phyloP scores from a whole-genome alignment of 1,140 invertebrate genomes.

The Micrasema longulum region DNA sequence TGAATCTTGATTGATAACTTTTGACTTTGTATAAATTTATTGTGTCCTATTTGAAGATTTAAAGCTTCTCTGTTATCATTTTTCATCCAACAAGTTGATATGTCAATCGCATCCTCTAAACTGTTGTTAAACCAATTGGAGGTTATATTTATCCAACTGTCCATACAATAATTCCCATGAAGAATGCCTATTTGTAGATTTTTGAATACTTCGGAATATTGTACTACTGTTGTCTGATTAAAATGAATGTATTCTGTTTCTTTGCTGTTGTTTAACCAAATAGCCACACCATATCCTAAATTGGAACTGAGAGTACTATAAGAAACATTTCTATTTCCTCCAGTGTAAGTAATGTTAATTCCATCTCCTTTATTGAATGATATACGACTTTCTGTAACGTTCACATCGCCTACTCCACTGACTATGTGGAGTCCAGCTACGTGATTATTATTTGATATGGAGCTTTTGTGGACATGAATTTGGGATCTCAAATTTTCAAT shows the following conservation, averaged over 20 bases:
- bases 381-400: constrained; percentile 90
- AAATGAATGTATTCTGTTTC: constrained; percentile 82
- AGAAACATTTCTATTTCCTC: constrained; percentile 91
- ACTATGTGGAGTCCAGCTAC: constrained; percentile 89
- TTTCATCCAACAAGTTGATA: constrained; percentile 81
- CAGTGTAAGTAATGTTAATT: constrained; percentile 91
- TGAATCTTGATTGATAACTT: constrained; percentile 82
- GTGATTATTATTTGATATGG: constrained; percentile 88
- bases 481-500: constrained; percentile 87
- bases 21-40: constrained; percentile 82
- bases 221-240: constrained; percentile 86
- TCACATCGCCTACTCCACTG: constrained; percentile 90
- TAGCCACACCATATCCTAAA: constrained; percentile 83
- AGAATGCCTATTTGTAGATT: constrained; percentile 89
- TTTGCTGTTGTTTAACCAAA: constrained; percentile 90
- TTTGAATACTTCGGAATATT: constrained; percentile 87
- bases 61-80: constrained; percentile 68
- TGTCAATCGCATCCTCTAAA: constrained; percentile 78
- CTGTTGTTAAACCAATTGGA: constrained; percentile 87
- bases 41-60: constrained; percentile 87
- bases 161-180: constrained; percentile 81
- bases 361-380: constrained; percentile 93
- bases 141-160: constrained; percentile 85
- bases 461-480: constrained; percentile 82
- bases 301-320: constrained; percentile 84